phyloP scores from a whole-genome alignment of 2,888 invertebrate genomes.

The Orchesella flavescens region DNA sequence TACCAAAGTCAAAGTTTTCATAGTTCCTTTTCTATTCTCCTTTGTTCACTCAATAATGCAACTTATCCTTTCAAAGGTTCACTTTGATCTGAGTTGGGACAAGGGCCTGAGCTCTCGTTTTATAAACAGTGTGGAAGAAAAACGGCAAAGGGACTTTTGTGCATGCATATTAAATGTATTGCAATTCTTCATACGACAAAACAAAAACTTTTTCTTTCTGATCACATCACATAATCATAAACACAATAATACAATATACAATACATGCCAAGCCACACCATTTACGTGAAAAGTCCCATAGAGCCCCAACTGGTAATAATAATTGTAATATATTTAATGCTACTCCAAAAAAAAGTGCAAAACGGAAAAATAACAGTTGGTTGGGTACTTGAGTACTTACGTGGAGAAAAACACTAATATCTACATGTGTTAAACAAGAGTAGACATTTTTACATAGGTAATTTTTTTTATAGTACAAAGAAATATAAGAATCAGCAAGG shows the following conservation, averaged over 20 bases:
- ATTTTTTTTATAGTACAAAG: neutral
- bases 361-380: too few relatives aligned
- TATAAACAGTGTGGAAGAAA: constrained; percentile 47
- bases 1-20: constrained; percentile 57
- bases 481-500: neutral
- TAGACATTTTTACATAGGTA: neutral
- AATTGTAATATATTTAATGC: too few relatives aligned
- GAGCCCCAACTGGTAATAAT: too few relatives aligned
- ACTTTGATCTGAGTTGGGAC: constrained; percentile 39
- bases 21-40: constrained; percentile 14
- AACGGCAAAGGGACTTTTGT: neutral
- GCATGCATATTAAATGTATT: neutral
- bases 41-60: neutral
- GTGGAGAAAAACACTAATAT: neutral
- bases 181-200: neutral
- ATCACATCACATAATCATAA: constrained; percentile 19
- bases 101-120: constrained; percentile 44
- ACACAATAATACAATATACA: neutral
- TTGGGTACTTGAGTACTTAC: neutral
- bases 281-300: too few relatives aligned
- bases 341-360: too few relatives aligned
- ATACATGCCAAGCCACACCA: too few relatives aligned
- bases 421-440: constrained; percentile 18
- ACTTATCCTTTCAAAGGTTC: constrained; percentile 21
- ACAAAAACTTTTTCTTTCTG: constrained; percentile 47